Evolutionary conservation across 2,888 invertebrate species (phyloP).

Genomic region (Marasmarcha lunaedactyla): DNA sequence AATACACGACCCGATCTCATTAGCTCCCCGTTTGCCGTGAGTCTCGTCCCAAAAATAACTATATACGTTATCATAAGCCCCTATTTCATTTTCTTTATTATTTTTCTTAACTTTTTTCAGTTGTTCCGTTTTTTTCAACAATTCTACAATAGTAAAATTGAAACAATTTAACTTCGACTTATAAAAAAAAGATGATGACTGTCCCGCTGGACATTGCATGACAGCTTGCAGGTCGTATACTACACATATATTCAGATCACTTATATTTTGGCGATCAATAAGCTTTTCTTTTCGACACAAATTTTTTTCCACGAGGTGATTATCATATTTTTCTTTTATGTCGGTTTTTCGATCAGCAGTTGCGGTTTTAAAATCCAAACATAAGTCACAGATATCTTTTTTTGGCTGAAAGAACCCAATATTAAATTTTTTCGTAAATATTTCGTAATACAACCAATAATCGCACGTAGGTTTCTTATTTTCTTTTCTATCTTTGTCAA

Average conservation of each 20-base stretch:
- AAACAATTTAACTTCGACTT: conserved; percentile 16
- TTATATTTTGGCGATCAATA: conserved; percentile 12
- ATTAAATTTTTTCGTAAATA: conserved; percentile 4
- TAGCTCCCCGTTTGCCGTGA: conserved; percentile 16
- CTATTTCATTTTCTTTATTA: conserved; percentile 9
- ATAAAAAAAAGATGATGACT: conserved; percentile 17
- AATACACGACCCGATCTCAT: conserved; percentile 16
- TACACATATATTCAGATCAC: conserved; percentile 14
- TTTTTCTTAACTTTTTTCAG: conserved; percentile 7
- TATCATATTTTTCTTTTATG: conserved; percentile 4
- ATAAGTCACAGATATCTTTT: conserved; percentile 12
- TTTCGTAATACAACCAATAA: conserved; percentile 12
- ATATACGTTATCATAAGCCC: neutral
- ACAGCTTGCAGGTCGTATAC: conserved; percentile 17
- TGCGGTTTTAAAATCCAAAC: conserved; percentile 9
- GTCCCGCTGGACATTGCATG: conserved; percentile 15
- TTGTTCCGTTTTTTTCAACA: conserved; percentile 7
- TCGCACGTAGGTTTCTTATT: conserved; percentile 6
- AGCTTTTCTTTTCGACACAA: conserved; percentile 14
- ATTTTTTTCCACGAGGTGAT: conserved; percentile 12
- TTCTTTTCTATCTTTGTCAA: conserved; percentile 9
- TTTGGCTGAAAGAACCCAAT: conserved; percentile 8
- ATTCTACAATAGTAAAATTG: conserved; percentile 12
- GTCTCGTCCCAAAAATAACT: conserved; percentile 19
- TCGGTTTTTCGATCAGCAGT: neutral